Base-by-base conservation (phyloP, 1,140 invertebrate species). In the Helicoverpa zea region DNA sequence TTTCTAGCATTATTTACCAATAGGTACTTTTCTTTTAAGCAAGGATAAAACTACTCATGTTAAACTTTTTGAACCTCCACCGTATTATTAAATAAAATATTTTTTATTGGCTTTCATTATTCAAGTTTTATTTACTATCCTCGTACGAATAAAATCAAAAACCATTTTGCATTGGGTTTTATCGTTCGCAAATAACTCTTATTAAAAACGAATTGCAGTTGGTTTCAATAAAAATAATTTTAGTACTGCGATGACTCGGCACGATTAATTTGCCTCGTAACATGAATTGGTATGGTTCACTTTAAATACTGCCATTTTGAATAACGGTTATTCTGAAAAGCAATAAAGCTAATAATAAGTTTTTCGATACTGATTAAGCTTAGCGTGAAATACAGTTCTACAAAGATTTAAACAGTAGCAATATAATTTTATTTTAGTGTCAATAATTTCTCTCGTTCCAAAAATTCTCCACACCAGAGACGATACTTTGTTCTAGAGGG, bases 191-290 rank as follows among this genome's bases (percentile, higher is more conserved):
- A 58, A 58, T 58, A 58, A 58, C 54, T 58, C 16, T 12, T 58
- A 58, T 58, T 18, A 18, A 54, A 54, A 54, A 14, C 35, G 14
- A n/a, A 14, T n/a, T 54, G 13, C 52, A 14, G 52, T 54, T 52
- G 14, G 51, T 54, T 54, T 54, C 13, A 54, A 54, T 54, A 54
- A 54, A 54, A 54, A 54, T 54, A 54, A 54, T 54, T 54, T 54
- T 54, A 54, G 52, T 54, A 14, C 52, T 58, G 54, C n/a, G 18
- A 18, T 58, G 56, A 11, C 16, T 23, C 16, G 16, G 13, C 16
- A 23, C 2, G 56, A 35, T 35, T 35, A 35, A 35, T 35, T 35
- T 35, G 35, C 35, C 35, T 35, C 35, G 35, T 35, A 35, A 35
- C 35, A 2, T 35, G 56, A 5, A 10, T 58, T 58, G n/a, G 16